Conservation (phyloP, 2,888 invertebrate species). For the Nematopogon swammerdamellus region DNA sequence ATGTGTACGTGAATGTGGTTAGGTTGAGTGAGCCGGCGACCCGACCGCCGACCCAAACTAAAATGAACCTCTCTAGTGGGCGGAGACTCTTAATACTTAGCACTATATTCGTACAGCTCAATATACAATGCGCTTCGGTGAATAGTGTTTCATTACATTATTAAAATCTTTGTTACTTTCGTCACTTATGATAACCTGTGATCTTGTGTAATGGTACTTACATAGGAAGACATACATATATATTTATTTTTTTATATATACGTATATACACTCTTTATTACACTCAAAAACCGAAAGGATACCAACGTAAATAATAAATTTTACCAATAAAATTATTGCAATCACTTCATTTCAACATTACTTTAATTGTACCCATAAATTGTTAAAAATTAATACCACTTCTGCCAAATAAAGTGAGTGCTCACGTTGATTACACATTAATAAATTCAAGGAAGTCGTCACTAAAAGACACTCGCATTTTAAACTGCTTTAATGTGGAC, state of each 20-base stretch:
- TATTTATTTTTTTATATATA: slow-evolving; percentile 20
- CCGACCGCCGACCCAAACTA: not conserved
- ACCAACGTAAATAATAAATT: not conserved
- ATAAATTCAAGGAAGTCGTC: not conserved
- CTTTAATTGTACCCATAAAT: not conserved
- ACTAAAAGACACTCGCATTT: slow-evolving; percentile 5
- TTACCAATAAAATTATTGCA: not conserved
- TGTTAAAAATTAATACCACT: not conserved
- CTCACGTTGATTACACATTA: not conserved
- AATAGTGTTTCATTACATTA: not conserved
- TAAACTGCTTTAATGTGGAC: not conserved
- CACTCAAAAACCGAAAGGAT: not conserved
- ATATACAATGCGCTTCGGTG: not conserved
- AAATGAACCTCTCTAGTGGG: not conserved
- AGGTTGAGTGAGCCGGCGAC: too few species aligned
- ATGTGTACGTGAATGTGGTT: too few species aligned
- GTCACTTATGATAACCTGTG: slow-evolving; percentile 14
- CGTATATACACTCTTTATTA: slow-evolving; percentile 10
- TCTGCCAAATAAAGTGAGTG: not conserved
- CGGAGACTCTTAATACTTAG: not conserved
- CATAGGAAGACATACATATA: slow-evolving; percentile 48
- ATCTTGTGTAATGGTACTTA: slow-evolving; percentile 41
- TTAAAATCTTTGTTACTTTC: not conserved
- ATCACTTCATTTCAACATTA: not conserved
- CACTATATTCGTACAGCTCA: slow-evolving; percentile 1